A percentile compares a stretch with the other conserved stretches of the same genome.
These are phyloP conservation scores for Drosophila robusta DNA, from an alignment of 2,888 invertebrate genomes.

Conservation along the genomic window DNA sequence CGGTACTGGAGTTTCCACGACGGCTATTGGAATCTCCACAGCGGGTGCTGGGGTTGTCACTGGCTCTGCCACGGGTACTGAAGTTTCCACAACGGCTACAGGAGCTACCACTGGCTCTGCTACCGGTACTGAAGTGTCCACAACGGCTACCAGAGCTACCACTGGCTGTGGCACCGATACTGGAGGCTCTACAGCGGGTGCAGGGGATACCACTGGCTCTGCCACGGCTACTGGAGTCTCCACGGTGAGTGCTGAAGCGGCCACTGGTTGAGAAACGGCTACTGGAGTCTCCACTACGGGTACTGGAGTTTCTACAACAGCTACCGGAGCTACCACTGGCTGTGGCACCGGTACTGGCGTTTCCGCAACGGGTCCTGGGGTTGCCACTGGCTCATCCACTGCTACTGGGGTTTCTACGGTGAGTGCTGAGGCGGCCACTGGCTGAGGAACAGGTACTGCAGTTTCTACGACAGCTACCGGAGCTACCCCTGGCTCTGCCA, in stretches of 20 bases:
- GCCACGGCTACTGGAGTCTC: neutral
- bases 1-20: neutral
- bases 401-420: neutral
- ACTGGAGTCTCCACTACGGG: neutral
- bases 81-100: too few relatives aligned
- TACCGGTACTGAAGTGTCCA: too few relatives aligned
- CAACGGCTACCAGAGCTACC: neutral
- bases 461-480: neutral
- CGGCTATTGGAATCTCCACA: neutral
- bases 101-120: neutral
- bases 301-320: neutral
- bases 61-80: neutral
- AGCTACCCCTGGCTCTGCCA: neutral
- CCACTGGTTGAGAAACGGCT: neutral
- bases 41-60: neutral
- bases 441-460: neutral
- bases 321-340: neutral
- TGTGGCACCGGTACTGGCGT: neutral
- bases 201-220: neutral
- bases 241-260: neutral
- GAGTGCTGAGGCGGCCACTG: neutral
- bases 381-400: neutral
- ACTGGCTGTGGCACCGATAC: neutral
- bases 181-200: neutral
- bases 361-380: neutral